These are phyloP conservation scores for Aphidius ervi DNA, from an alignment of 1,140 invertebrate species.

Conservation along the genomic window DNA sequence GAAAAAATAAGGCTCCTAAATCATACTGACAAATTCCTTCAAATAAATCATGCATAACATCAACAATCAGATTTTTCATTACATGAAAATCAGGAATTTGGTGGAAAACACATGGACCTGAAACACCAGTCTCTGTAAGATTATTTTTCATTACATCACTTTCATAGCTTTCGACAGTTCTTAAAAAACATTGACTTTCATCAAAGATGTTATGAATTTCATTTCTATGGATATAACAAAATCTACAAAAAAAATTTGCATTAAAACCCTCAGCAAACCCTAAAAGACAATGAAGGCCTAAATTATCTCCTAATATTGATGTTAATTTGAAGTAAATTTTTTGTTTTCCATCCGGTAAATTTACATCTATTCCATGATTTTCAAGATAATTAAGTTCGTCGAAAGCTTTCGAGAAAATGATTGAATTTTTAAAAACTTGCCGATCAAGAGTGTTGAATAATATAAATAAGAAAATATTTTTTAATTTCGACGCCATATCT, in stretches of 20 bases:
- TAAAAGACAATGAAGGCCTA: slow-evolving; percentile 35
- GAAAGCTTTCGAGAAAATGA: slow-evolving; percentile 29
- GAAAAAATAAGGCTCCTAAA: slow-evolving; percentile 26
- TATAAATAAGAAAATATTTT: slow-evolving; percentile 33
- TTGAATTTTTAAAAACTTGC: slow-evolving; percentile 27
- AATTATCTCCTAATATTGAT: slow-evolving; percentile 39
- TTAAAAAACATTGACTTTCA: slow-evolving; percentile 25
- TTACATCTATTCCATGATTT: slow-evolving; percentile 28
- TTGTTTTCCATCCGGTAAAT: slow-evolving; percentile 14
- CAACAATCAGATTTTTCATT: slow-evolving; percentile 26
- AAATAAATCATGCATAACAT: slow-evolving; percentile 35
- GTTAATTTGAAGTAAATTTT: slow-evolving; percentile 32
- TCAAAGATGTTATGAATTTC: slow-evolving; percentile 25
- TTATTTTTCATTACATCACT: slow-evolving; percentile 10
- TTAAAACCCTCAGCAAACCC: slow-evolving; percentile 36
- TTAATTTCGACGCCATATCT: slow-evolving; percentile 23
- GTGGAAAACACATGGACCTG: slow-evolving; percentile 15
- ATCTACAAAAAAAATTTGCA: slow-evolving; percentile 32
- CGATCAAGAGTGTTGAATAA: slow-evolving; percentile 35
- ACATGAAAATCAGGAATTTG: slow-evolving; percentile 27
- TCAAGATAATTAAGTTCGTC: slow-evolving; percentile 32
- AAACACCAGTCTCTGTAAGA: slow-evolving; percentile 13
- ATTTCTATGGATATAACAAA: slow-evolving; percentile 30
- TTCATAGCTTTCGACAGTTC: slow-evolving; percentile 16
- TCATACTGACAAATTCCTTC: slow-evolving; percentile 33